These are phyloP conservation scores for Habroteleia sp. DNA, from an alignment of 2,888 invertebrate species.

Conservation along the genomic window DNA sequence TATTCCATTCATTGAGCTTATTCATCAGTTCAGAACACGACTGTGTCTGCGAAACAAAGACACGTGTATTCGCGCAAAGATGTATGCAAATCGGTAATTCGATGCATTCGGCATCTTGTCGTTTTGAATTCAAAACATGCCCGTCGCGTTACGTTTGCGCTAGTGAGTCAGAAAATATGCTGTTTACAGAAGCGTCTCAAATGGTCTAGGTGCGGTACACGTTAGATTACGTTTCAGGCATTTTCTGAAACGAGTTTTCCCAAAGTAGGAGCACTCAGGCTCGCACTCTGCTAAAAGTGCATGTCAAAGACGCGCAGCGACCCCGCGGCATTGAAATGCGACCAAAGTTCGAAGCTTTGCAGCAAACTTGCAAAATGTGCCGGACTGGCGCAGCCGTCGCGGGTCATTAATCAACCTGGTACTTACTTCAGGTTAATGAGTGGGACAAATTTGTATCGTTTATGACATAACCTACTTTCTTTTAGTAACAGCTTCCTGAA, in stretches of 20 bases:
- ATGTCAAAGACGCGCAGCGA: constrained; percentile 48
- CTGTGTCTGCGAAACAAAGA: constrained; percentile 40
- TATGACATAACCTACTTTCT: no score
- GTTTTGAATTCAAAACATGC: constrained; percentile 71
- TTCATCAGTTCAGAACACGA: constrained; percentile 19
- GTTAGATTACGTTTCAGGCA: constrained; percentile 51
- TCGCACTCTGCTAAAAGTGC: constrained; percentile 52
- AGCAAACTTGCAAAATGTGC: constrained; percentile 24
- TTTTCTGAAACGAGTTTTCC: constrained; percentile 39
- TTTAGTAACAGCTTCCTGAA: no score
- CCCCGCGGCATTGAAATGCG: constrained; percentile 48
- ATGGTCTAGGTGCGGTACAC: constrained; percentile 52
- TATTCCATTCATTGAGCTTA: constrained; percentile 43
- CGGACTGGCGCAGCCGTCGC: constrained; percentile 1
- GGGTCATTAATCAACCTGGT: no score
- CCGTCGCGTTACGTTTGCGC: constrained; percentile 71
- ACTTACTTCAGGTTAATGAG: no score
- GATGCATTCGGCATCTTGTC: constrained; percentile 59
- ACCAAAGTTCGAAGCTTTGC: constrained; percentile 51
- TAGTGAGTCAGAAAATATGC: constrained; percentile 75
- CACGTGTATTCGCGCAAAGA: constrained; percentile 33
- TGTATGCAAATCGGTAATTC: constrained; percentile 64
- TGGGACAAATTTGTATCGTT: not conserved
- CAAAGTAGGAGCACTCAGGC: constrained; percentile 55
- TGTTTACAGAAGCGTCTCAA: constrained; percentile 68